Base-by-base conservation (phyloP, 2,797 vertebrate species). In the Emydoidea blandingii region DNA sequence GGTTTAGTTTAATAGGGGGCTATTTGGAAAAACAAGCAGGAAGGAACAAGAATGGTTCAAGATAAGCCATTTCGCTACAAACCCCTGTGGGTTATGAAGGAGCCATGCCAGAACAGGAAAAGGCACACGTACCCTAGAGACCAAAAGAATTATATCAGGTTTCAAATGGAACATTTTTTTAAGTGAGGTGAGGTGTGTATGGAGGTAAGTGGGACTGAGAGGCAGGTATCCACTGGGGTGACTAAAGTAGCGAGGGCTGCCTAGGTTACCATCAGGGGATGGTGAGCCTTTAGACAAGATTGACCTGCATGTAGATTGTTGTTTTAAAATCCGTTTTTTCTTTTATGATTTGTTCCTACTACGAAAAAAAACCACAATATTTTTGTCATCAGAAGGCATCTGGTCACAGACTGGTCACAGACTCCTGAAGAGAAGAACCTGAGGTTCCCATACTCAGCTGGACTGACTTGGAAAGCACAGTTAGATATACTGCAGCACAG, bases 291-390 rank as follows among this genome's bases (percentile, higher is more conserved):
- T 34, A 68, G 8, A 44, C 68, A 56, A 87, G 84, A 91, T 37
- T 57, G 50, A 85, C 47, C 37, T 84, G 56, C 16, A 4, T 27
- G 23, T 19, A 85, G 90, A 76, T 18, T 93, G 68, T 34, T 93
- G 65, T 86, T 52, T 83, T 87, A 79, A 21, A 50, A 59, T 5
- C 3, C 41, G 53, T 84, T 83, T 41, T 62, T 79, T 44, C 44
- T 91, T 86, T 82, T 41, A 9, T 68, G 54, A 80, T 91, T 88
- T 92, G 79, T 85, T 95, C n/a, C 62, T 18, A 23, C 6, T 86
- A 62, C 56, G 94, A 87, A 91, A 14, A 87, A 41, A n/a, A 29
- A 6, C 5, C 5, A 49, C 34, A 68, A 37, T n/a, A 72, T 12
- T 37, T 72, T 41, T 72, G n/a, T 72, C 21, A 19, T 72, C 68